Evolutionary conservation across 2,113 vertebrate species (phyloP).

Genomic region (Nettapus auritus): DNA sequence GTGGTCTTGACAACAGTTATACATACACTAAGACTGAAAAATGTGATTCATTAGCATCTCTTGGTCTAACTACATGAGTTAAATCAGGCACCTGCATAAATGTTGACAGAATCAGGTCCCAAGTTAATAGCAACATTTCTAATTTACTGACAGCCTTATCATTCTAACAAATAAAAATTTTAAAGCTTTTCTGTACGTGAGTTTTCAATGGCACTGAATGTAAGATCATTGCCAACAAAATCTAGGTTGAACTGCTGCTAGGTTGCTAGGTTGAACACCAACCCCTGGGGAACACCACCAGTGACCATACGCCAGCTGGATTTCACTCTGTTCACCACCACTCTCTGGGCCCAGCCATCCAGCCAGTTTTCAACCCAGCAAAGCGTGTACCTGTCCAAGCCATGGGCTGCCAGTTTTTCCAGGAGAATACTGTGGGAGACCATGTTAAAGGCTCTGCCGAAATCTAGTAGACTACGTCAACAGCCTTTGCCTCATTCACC

Average conservation of each 20-base stretch:
- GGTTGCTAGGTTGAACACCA: no score
- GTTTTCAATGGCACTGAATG: neutral
- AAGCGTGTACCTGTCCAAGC: no score
- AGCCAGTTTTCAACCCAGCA: no score
- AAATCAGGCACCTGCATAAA: slow-evolving; percentile 33
- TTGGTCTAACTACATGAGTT: neutral
- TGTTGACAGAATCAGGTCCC: slow-evolving; percentile 12
- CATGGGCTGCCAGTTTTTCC: no score
- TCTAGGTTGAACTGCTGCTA: neutral
- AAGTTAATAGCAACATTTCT: slow-evolving; percentile 2
- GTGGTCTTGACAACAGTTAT: neutral
- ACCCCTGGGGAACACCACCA: no score
- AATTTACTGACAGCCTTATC: neutral
- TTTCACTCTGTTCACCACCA: no score
- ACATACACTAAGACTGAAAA: neutral
- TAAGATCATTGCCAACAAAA: neutral
- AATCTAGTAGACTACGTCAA: no score
- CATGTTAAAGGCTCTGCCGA: no score
- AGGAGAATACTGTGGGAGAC: no score
- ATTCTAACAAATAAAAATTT: neutral
- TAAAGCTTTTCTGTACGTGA: neutral
- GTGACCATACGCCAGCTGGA: no score
- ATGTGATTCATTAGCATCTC: neutral
- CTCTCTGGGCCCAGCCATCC: no score
- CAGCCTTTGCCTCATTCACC: no score